These are phyloP conservation scores for Spatula clypeata DNA, from an alignment of 2,797 vertebrate genomes.

Conservation along the genomic window DNA sequence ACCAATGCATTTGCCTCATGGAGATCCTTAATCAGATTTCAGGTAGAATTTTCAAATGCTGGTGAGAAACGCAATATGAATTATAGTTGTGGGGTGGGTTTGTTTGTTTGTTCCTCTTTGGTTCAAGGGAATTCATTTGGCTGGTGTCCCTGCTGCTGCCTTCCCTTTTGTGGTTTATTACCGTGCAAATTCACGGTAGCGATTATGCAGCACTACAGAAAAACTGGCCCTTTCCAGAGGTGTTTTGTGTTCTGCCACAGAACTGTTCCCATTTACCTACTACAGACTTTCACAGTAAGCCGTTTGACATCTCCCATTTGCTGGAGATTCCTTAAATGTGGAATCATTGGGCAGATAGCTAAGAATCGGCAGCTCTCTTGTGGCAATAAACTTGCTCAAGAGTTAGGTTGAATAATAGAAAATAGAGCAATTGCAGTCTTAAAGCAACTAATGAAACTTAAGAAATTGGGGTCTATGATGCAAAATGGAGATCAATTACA, in stretches of 20 bases:
- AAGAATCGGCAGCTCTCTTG: neutral
- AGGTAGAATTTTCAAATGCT: neutral
- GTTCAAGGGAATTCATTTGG: conserved; percentile 86
- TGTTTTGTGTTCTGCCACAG: conserved; percentile 87
- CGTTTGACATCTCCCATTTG: neutral
- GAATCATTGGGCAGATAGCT: neutral
- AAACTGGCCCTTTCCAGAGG: conserved; percentile 86
- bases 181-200: conserved; percentile 84
- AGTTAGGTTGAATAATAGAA: neutral
- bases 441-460: neutral
- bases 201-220: conserved; percentile 82
- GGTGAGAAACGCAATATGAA: neutral
- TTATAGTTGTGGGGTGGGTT: neutral
- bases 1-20: neutral
- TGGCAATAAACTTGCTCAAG: neutral
- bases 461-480: neutral
- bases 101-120: neutral
- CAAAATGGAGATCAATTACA: neutral
- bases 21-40: neutral
- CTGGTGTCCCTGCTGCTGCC: conserved; percentile 87
- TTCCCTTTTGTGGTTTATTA: conserved; percentile 86
- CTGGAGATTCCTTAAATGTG: neutral
- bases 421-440: neutral
- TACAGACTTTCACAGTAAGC: conserved; percentile 88
- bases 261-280: conserved; percentile 85